Evolutionary conservation across 2,797 vertebrate genomes (phyloP).

Genomic region (Yasuhikotakia modesta): DNA sequence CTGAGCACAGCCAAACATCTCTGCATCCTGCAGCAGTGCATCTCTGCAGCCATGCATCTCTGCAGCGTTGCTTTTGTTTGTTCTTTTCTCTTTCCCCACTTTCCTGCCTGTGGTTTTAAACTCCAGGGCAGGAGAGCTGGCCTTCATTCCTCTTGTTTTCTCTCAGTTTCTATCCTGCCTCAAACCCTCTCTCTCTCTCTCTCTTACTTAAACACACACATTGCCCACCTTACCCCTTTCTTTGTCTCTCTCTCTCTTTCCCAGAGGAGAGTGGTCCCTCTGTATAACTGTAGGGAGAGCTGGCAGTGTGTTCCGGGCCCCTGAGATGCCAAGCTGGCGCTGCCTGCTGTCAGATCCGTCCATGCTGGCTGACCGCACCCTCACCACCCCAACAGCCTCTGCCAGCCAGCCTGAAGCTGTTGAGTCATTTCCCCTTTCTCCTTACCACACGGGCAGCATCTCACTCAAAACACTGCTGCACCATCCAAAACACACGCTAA

Average conservation of each 20-base stretch:
- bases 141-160: too few species aligned
- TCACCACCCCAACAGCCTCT: slow-evolving; percentile 53
- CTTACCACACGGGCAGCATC: slow-evolving; percentile 48
- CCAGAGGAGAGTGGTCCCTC: slow-evolving; percentile 57
- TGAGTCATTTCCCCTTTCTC: slow-evolving; percentile 57
- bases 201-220: slow-evolving; percentile 28
- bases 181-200: slow-evolving; percentile 7
- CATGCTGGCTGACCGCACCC: slow-evolving; percentile 63
- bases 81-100: slow-evolving; percentile 53
- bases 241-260: slow-evolving; percentile 48
- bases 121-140: slow-evolving; percentile 57
- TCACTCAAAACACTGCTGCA: slow-evolving; percentile 30
- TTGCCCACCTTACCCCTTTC: slow-evolving; percentile 39
- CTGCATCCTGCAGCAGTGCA: slow-evolving; percentile 44
- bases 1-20: slow-evolving; percentile 63
- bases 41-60: slow-evolving; percentile 36
- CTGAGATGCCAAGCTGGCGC: slow-evolving; percentile 67
- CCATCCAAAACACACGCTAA: slow-evolving; percentile 31
- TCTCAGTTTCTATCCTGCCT: slow-evolving; percentile 1
- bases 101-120: slow-evolving; percentile 53
- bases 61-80: too few species aligned
- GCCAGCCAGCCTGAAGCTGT: slow-evolving; percentile 59
- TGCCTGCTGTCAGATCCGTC: slow-evolving; percentile 65
- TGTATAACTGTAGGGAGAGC: slow-evolving; percentile 58
- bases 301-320: slow-evolving; percentile 61